Evolutionary conservation across 2,113 vertebrate species (phyloP), one percentile per base, ranked within the genome.

Genomic region (Myodes glareolus): DNA sequence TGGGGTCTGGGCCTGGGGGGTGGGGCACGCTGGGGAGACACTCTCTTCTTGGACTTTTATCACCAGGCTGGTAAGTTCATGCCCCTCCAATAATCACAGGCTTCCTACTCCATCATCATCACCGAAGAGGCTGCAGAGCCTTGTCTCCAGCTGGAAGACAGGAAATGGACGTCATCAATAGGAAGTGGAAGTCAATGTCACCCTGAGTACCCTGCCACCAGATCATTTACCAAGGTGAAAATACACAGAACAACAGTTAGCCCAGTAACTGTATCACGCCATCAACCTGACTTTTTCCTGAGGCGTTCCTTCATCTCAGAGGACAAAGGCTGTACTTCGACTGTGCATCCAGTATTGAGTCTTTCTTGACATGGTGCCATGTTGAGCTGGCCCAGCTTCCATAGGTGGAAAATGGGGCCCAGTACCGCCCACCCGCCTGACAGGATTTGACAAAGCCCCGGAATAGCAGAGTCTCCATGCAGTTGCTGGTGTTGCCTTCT

Each of bases 341-440:
- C 45, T 58, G 25, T 13, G 11, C 4, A 36, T 7, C 8, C 0
- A 6, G 29, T 11, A 36, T 21, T 75, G 47, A n/a, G 50, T 39
- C 50, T 67, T 89, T 58, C 63, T 88, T 76, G 67, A 50, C 52
- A 7, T 50, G n/a, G 23, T 50, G n/a, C 58, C 75, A 75, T 16
- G 19, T 12, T 65, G 84, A 52, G n/a, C 45, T 52, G 58, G 70
- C 77, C 76, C 31, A 0, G 47, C 58, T 86, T 95, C 73, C 92
- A 82, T 31, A 1, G 4, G 1, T 0, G 4, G 52, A 73, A 84
- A 58, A 39, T 0, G 50, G 39, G 31, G 29, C 61, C n/a, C 78
- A 27, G 3, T 0, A 25, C 31, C 13, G 0, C 16, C 63, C 58
- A 1, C 16, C 63, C 42, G 13, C 63, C 50, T 13, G 23, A 4